Base-by-base conservation (phyloP, 2,888 invertebrate species). In the Lepidochitona cinerea region DNA sequence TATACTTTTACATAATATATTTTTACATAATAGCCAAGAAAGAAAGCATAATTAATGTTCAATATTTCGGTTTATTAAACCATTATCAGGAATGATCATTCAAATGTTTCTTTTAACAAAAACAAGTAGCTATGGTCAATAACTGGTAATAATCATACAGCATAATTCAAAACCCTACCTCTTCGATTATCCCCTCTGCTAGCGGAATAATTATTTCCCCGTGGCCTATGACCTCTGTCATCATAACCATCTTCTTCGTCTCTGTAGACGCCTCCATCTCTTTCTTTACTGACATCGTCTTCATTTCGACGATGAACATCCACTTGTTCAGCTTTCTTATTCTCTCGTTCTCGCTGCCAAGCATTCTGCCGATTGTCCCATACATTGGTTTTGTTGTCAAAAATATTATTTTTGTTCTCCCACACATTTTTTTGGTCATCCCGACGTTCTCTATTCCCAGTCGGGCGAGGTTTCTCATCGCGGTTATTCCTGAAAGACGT, bases 341-440 rank as follows among this genome's bases (percentile, higher is more conserved):
- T 35, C 66, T 75, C 69, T 12, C 59, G 32, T 0, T 69, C 35
- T 33, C 70, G 29, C 18, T 68, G 32, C 9, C 74, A 68, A 7
- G 72, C 73, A 52, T 76, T 73, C 23, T 78, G 73, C 29, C 52
- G 65, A 9, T 70, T 54, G 37, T 37, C 33, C 52, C 73, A 53
- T 1, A 66, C 68, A 49, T 41, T 52, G 36, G 72, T 72, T 9
- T 70, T 69, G 49, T 74, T 80, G 14, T 77, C 72, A 52, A 75
- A 71, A 26, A 73, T 76, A 37, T 80, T 81, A 69, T 78, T 75
- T 1, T 71, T 71, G 32, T 78, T 79, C 37, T 81, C 79, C 32
- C 72, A 70, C 18, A 76, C 79, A 29, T 78, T 75, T 49, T 76
- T 72, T 35, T 72, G 72, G 33, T 72, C 68, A 72, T 66, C 23